Conservation (phyloP, 2,888 invertebrate species). For the Serripes groenlandicus region DNA sequence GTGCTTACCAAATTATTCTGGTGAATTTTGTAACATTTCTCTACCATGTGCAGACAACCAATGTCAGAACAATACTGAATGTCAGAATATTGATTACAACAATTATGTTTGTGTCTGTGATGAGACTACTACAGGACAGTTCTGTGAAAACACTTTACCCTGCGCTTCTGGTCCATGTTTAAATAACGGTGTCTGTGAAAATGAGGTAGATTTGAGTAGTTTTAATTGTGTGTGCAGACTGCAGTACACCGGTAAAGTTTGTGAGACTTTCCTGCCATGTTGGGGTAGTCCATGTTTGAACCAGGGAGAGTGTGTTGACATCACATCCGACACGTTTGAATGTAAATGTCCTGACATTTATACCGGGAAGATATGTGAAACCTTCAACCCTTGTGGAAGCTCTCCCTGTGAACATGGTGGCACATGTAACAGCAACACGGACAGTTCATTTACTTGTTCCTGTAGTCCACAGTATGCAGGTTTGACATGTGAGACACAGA, state of each 20-base stretch:
- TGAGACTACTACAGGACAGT: constrained; percentile 64
- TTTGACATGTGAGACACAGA: constrained; percentile 58
- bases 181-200: constrained; percentile 65
- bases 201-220: constrained; percentile 27
- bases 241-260: constrained; percentile 69
- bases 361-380: constrained; percentile 71
- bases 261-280: constrained; percentile 74
- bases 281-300: constrained; percentile 67
- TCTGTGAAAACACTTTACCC: constrained; percentile 68
- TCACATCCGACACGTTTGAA: constrained; percentile 42
- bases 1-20: constrained; percentile 76
- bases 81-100: constrained; percentile 89
- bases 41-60: constrained; percentile 74
- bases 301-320: constrained; percentile 82
- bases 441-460: constrained; percentile 61
- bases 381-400: constrained; percentile 64
- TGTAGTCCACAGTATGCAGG: constrained; percentile 69
- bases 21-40: constrained; percentile 73
- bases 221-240: constrained; percentile 69
- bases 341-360: constrained; percentile 73
- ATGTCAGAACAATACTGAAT: constrained; percentile 90
- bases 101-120: constrained; percentile 73
- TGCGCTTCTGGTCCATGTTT: constrained; percentile 67
- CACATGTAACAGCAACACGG: constrained; percentile 50
- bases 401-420: constrained; percentile 71